Evolutionary conservation across 1,140 invertebrate genomes (phyloP).

Genomic region (Lasioglossum albipes): DNA sequence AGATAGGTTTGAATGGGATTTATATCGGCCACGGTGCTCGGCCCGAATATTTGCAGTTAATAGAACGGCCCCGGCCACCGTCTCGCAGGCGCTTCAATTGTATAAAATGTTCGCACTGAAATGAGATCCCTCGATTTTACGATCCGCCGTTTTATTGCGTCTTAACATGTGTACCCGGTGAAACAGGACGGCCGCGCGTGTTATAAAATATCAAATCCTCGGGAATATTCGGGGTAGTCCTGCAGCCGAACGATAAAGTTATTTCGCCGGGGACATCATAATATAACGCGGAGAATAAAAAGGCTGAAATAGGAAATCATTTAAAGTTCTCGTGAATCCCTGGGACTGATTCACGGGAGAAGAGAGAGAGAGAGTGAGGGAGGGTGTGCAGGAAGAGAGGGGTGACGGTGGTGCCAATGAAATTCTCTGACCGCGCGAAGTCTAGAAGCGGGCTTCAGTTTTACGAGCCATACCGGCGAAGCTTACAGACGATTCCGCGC

Average conservation of each 20-base stretch:
- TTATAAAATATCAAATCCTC: conserved; percentile 22
- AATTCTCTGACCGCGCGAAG: conserved; percentile 49
- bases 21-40: neutral
- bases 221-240: neutral
- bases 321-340: conserved; percentile 43
- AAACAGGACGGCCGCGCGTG: neutral
- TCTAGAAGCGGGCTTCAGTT: conserved; percentile 39
- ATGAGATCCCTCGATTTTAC: conserved; percentile 24
- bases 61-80: neutral
- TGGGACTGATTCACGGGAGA: too few relatives aligned
- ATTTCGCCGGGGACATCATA: conserved; percentile 22
- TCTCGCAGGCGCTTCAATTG: neutral
- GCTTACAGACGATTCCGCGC: conserved; percentile 50
- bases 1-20: neutral
- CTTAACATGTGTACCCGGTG: neutral
- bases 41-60: neutral
- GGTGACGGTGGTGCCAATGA: conserved; percentile 47
- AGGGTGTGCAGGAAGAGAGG: neutral
- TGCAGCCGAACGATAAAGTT: conserved; percentile 1
- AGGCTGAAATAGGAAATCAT: conserved; percentile 53
- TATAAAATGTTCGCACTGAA: neutral
- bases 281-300: conserved; percentile 28
- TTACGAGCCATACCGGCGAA: conserved; percentile 62
- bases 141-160: neutral
- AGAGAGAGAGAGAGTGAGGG: neutral